Base-by-base conservation (phyloP, 2,113 vertebrate genomes). In the Turdus rufiventris region DNA sequence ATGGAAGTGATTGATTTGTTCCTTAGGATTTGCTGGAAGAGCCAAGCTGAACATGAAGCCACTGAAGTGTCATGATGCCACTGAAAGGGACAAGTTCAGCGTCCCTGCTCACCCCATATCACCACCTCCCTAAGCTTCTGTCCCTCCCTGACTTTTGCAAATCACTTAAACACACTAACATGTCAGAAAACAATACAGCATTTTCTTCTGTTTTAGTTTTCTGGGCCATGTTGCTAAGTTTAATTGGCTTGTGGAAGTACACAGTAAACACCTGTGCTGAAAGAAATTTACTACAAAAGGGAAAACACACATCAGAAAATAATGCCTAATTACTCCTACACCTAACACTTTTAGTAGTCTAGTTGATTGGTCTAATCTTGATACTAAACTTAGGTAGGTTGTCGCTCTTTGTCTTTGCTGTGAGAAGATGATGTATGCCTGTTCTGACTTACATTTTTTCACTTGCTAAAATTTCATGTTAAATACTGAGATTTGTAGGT, bases 401-500 rank as follows among this genome's bases (percentile, higher is more conserved):
- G n/a, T 31, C 2, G 0, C 43, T 71, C 12, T 78, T 24, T 8
- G 28, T n/a, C 24, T 61, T 84, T 0, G 0, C 57, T 72, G 14
- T 57, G 57, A 43, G 21, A 26, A 66, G 31, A 6, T 75, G 63
- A 47, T 0, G 1, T 74, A 20, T 73, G 19, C 15, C 36, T 57
- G 24, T 78, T 89, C 57, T 14, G 12, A 26, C 43, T 36, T 71
- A 31, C 28, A 71, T 12, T 50, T 62, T 62, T 83, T 71, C 25
- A 86, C 1, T 58, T 3, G 5, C 23, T 83, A 36, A 67, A 91
- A 83, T 8, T 6, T 8, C 5, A 8, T 40, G 23, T 60, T 61
- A 25, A 74, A 47, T 63, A 17, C 33, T 50, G 45, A n/a, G 7
- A 50, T 83, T 58, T 60, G 12, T 83, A 62, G 24, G 8, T 66